Conservation (phyloP, 92 coral and sea anemone species). For the Umimayanthus chanpuru region DNA sequence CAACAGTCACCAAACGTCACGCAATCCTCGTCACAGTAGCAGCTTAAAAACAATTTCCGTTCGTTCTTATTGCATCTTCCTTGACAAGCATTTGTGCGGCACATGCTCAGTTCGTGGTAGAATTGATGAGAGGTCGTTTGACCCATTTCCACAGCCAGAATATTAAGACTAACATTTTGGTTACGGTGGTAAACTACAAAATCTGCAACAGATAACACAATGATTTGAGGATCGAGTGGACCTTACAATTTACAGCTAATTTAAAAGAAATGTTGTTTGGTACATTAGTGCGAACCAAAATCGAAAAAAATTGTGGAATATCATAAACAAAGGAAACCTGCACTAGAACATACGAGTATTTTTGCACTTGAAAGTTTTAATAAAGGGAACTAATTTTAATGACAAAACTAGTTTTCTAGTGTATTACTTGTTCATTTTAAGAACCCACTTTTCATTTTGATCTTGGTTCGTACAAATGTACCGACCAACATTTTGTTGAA, state of each 20-base stretch:
- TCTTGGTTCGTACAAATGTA: too few relatives aligned
- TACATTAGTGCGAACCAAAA: too few relatives aligned
- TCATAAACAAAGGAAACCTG: too few relatives aligned
- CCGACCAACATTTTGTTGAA: too few relatives aligned
- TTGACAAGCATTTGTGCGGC: not conserved
- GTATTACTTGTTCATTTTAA: too few relatives aligned
- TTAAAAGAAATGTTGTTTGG: too few relatives aligned
- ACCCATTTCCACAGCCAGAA: not conserved
- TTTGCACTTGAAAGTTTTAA: too few relatives aligned
- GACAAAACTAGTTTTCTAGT: too few relatives aligned
- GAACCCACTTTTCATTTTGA: too few relatives aligned
- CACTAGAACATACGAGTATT: too few relatives aligned
- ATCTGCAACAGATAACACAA: conserved; percentile 3
- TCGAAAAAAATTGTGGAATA: too few relatives aligned
- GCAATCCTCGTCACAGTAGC: conserved; percentile 20
- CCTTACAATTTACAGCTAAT: not conserved
- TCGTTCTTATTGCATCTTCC: not conserved
- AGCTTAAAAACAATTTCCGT: not conserved
- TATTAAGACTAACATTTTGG: conserved; percentile 2
- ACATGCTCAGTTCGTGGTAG: not conserved
- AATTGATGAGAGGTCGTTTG: not conserved
- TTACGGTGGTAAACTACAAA: not conserved
- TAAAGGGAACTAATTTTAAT: too few relatives aligned
- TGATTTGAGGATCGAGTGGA: not conserved
- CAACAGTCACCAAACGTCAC: conserved; percentile 27